A percentile compares a stretch with the other conserved stretches of the same genome.
Conservation (phyloP, 2,888 invertebrate species). For the Morpho deidamia region DNA sequence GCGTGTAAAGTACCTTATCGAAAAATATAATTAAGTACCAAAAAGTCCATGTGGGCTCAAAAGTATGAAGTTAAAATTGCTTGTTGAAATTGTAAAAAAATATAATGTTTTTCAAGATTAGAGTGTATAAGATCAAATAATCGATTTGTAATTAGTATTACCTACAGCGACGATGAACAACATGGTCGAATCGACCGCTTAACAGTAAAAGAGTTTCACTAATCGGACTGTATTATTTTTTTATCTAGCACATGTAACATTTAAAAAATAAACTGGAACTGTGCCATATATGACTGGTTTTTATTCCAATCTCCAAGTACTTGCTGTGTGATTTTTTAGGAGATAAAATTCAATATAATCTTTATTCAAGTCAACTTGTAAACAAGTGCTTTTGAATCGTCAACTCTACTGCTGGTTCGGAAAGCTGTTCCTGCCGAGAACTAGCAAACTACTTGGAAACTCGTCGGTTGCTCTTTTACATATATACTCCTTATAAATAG, state of each 20-base stretch:
- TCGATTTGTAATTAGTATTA: slow-evolving; percentile 43
- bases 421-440: no score
- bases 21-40: slow-evolving; percentile 33
- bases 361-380: no score
- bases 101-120: slow-evolving; percentile 58
- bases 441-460: no score
- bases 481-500: no score
- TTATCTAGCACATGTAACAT: slow-evolving; percentile 75
- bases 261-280: slow-evolving; percentile 74
- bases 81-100: slow-evolving; percentile 64
- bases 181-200: slow-evolving; percentile 17
- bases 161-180: slow-evolving; percentile 24
- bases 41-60: slow-evolving; percentile 43
- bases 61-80: slow-evolving; percentile 49
- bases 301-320: slow-evolving; percentile 25
- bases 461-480: no score
- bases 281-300: slow-evolving; percentile 62
- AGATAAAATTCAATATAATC: no score
- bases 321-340: no score
- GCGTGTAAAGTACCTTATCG: slow-evolving; percentile 51
- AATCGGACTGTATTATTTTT: slow-evolving; percentile 77
- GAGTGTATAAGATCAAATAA: slow-evolving; percentile 46
- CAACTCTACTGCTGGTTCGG: no score
- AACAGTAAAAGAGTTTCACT: slow-evolving; percentile 59
- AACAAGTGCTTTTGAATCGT: no score